A percentile compares a stretch with the other conserved stretches of the same genome.
Conservation (phyloP, 2,888 invertebrate genomes). For the Himalopsyche kuldschensis region DNA sequence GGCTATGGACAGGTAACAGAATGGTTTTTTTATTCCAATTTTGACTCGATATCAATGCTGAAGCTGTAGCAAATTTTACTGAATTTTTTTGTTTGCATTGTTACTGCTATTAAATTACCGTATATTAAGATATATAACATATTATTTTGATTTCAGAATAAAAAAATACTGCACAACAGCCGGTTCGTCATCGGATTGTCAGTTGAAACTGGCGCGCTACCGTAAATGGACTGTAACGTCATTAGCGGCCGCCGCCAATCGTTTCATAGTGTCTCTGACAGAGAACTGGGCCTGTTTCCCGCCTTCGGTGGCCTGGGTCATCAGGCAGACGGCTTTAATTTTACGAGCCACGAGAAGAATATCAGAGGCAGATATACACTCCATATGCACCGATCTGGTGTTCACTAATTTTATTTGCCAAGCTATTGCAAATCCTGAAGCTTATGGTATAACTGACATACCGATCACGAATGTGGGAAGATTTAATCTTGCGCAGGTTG, state of each 20-base stretch:
- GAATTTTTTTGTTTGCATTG: no score
- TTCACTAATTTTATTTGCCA: conserved; percentile 94
- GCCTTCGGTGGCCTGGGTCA: conserved; percentile 84
- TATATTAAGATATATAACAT: no score
- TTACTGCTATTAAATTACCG: no score
- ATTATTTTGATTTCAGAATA: conserved; percentile 19
- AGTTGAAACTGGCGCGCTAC: conserved; percentile 74
- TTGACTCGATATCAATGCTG: no score
- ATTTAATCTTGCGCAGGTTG: conserved; percentile 88
- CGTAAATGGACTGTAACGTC: conserved; percentile 78
- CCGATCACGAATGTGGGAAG: conserved; percentile 89
- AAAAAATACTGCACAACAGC: conserved; percentile 28
- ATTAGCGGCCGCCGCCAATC: conserved; percentile 74
- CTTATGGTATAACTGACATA: conserved; percentile 90
- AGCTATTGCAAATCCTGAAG: conserved; percentile 94
- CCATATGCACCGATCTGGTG: conserved; percentile 89
- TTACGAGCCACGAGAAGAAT: conserved; percentile 49
- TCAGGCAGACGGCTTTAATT: conserved; percentile 76
- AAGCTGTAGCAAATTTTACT: no score
- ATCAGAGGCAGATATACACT: conserved; percentile 57
- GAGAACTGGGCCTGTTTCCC: conserved; percentile 91
- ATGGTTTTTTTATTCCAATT: no score
- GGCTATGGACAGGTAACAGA: conserved; percentile 65
- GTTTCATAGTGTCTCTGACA: conserved; percentile 80
- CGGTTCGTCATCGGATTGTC: conserved; percentile 60